These are phyloP conservation scores for Bellardia bayeri DNA, from an alignment of 2,888 invertebrate species.

Conservation along the genomic window DNA sequence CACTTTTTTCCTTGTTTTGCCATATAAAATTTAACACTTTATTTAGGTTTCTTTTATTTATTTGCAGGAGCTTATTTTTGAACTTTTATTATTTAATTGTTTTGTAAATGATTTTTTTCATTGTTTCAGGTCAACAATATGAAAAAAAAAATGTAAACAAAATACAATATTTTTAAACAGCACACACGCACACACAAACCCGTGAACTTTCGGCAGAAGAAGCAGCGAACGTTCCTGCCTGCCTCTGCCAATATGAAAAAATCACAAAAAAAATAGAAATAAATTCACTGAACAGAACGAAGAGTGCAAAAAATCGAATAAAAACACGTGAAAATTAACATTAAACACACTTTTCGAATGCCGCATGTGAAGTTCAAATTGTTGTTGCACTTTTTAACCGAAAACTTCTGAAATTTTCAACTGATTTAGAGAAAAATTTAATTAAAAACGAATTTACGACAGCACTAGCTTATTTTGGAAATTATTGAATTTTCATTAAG, in stretches of 20 bases:
- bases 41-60: constrained; percentile 22
- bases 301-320: constrained; percentile 49
- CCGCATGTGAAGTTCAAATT: constrained; percentile 7
- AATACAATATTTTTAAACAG: constrained; percentile 52
- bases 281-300: constrained; percentile 20
- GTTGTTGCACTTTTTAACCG: constrained; percentile 46
- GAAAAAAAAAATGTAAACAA: constrained; percentile 64
- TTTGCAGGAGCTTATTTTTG: constrained; percentile 18
- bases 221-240: constrained; percentile 50
- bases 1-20: constrained; percentile 14
- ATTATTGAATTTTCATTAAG: constrained; percentile 76
- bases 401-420: constrained; percentile 57
- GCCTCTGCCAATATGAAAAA: constrained; percentile 51
- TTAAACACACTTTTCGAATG: constrained; percentile 46
- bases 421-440: constrained; percentile 60
- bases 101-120: constrained; percentile 27
- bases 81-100: constrained; percentile 6
- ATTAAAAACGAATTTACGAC: constrained; percentile 71
- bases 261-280: constrained; percentile 15
- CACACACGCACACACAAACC: constrained; percentile 33
- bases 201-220: constrained; percentile 33
- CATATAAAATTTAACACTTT: constrained; percentile 9
- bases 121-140: constrained; percentile 57
- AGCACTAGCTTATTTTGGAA: constrained; percentile 73
- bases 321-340: constrained; percentile 64